phyloP scores from a whole-genome alignment of 1,140 invertebrate genomes.

The Sweltsa coloradensis region DNA sequence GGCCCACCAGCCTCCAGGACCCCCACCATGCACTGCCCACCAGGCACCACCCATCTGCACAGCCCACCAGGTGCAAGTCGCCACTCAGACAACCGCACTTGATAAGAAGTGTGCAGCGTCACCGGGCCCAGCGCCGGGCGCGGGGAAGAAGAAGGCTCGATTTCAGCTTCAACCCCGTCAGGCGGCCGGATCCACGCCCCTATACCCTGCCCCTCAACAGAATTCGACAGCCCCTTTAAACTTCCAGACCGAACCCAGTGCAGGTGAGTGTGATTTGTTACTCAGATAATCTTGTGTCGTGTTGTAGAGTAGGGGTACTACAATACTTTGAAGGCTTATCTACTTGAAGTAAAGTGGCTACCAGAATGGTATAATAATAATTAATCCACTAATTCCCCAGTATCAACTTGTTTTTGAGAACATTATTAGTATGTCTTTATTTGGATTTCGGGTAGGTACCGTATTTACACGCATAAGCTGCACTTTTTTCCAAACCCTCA shows the following conservation, averaged over 20 bases:
- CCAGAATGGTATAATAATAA: no score
- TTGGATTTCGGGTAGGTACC: no score
- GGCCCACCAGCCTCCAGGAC: background rate
- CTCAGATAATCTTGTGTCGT: no score
- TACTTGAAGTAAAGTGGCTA: no score
- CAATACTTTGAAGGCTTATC: no score
- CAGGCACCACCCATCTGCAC: conserved; percentile 26
- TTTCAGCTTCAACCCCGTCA: conserved; percentile 35
- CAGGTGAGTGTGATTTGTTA: conserved; percentile 25
- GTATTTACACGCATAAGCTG: no score
- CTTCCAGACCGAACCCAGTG: conserved; percentile 33
- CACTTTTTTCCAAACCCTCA: no score
- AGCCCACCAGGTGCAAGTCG: conserved; percentile 41
- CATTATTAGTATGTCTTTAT: no score
- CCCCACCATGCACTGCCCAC: conserved; percentile 12
- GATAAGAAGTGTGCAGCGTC: conserved; percentile 21
- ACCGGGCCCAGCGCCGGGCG: conserved; percentile 26
- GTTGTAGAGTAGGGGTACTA: no score
- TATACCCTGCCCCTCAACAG: conserved; percentile 2
- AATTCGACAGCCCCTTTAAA: conserved; percentile 18
- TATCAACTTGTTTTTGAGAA: no score
- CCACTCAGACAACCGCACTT: conserved; percentile 35
- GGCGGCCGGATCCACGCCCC: background rate
- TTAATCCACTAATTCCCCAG: no score
- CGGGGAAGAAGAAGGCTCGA: conserved; percentile 30